Percentiles rank a stretch among this genome's conserved stretches.
Evolutionary conservation across 2,888 invertebrate species (phyloP).

Genomic region (Tortricodes alternella): DNA sequence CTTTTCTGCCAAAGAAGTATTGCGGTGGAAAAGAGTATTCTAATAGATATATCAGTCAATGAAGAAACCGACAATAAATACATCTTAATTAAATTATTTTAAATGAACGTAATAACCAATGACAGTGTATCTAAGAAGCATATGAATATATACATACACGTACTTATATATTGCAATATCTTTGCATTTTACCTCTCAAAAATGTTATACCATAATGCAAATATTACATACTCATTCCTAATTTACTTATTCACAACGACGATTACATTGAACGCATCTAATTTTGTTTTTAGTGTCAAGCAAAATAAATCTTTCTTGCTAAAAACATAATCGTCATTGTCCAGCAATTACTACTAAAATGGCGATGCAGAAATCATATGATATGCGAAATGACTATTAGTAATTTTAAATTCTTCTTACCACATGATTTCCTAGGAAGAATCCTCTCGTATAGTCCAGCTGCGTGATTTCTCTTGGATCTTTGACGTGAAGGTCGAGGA

Average conservation of each 20-base stretch:
- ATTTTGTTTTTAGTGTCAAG: no score
- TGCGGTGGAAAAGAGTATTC: background rate
- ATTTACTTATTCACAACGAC: conserved; percentile 30
- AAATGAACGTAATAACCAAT: conserved; percentile 48
- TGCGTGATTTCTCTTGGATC: conserved; percentile 54
- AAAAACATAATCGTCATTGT: conserved; percentile 37
- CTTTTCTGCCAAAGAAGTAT: background rate
- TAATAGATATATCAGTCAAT: background rate
- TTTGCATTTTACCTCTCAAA: conserved; percentile 33
- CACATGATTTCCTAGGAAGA: conserved; percentile 92
- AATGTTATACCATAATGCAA: conserved; percentile 46
- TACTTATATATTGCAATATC: conserved; percentile 35
- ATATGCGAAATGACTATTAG: background rate
- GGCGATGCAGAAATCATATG: conserved; percentile 47
- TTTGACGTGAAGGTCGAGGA: conserved; percentile 86
- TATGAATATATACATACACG: conserved; percentile 40
- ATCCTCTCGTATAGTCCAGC: conserved; percentile 84
- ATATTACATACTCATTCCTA: no score
- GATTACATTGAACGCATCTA: conserved; percentile 32
- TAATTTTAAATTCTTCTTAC: conserved; percentile 67
- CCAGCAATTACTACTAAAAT: conserved; percentile 60
- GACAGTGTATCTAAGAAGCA: conserved; percentile 66
- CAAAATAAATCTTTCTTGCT: background rate
- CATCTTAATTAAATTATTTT: background rate
- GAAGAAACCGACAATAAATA: background rate